A percentile compares a stretch with the other conserved stretches of the same genome.
Conservation (phyloP, 1,140 invertebrate species). For the Diabrotica undecimpunctata region DNA sequence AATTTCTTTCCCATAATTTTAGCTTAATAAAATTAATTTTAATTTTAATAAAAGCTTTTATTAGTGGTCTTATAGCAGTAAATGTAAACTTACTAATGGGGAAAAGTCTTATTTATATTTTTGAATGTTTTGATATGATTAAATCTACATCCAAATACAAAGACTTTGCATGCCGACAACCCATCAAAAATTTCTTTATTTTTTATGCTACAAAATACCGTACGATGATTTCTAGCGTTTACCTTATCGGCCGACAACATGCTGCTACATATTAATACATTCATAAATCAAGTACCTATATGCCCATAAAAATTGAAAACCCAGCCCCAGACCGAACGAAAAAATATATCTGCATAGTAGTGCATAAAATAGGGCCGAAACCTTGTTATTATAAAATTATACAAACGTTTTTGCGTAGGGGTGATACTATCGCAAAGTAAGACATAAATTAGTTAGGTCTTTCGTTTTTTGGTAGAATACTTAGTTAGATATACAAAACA, state of each 20-base stretch:
- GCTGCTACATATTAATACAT: slow-evolving; percentile 1
- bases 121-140: too few relatives aligned
- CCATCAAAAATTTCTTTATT: neutral
- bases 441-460: slow-evolving; percentile 6
- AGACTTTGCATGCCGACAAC: too few relatives aligned
- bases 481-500: slow-evolving; percentile 15
- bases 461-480: slow-evolving; percentile 12
- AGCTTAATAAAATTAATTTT: too few relatives aligned
- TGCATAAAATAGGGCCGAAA: neutral
- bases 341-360: neutral
- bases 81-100: too few relatives aligned
- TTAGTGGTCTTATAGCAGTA: too few relatives aligned
- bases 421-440: slow-evolving; percentile 13
- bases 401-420: slow-evolving; percentile 16
- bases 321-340: neutral
- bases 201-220: neutral
- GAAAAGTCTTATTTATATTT: too few relatives aligned
- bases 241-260: neutral
- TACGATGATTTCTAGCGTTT: neutral
- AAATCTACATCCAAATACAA: too few relatives aligned
- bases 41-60: too few relatives aligned
- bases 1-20: too few relatives aligned
- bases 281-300: neutral
- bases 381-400: slow-evolving; percentile 14
- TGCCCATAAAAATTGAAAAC: neutral